Base-by-base conservation (phyloP, 2,797 vertebrate species). In the Muraenolepis orangiensis region DNA sequence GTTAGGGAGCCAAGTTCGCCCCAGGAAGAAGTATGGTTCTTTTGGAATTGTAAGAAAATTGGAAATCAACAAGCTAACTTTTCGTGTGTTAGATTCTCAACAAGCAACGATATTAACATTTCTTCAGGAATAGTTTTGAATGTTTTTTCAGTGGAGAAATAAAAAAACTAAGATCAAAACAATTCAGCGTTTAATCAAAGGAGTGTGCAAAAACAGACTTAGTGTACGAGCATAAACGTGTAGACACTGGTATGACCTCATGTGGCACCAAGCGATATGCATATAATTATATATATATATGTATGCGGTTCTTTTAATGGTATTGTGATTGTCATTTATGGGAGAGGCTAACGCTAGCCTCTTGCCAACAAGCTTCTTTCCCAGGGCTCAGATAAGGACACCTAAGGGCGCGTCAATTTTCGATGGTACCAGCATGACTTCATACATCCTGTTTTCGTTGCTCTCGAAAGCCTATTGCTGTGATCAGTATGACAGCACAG, bases 381-480 rank as follows among this genome's bases (percentile, higher is more conserved):
- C 51, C n/a, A 26, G n/a, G 51, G n/a, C 51, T 23, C 4, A 70
- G 78, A 61, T 78, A 75, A 70, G 75, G 75, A 80, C 74, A 76
- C 64, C 70, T 70, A 75, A 12, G 67, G 66, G 69, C 64, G 64
- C 74, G 76, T 84, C 68, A 66, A 18, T 71, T 42, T n/a, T 36
- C 14, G 12, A 34, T 64, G 76, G 72, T 70, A 18, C 70, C 80
- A 80, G 64, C 73, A 74, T 84, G 81, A 69, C 80, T 74, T 72
- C 32, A 0, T 34, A 18, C 81, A 85, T 88, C 83, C 82, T 88
- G 87, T 86, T 87, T 85, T 85, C 34, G 71, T 67, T 74, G n/a
- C n/a, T n/a, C 42, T 51, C 42, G 8, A 51, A 51, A 51, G 16
- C 42, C 6, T 38, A 38, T 38, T 38, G 36, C 36, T 38, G 10